Evolutionary conservation across 2,797 vertebrate species (phyloP), one percentile per base, ranked within the genome.

Genomic region (Aeoliscus strigatus): DNA sequence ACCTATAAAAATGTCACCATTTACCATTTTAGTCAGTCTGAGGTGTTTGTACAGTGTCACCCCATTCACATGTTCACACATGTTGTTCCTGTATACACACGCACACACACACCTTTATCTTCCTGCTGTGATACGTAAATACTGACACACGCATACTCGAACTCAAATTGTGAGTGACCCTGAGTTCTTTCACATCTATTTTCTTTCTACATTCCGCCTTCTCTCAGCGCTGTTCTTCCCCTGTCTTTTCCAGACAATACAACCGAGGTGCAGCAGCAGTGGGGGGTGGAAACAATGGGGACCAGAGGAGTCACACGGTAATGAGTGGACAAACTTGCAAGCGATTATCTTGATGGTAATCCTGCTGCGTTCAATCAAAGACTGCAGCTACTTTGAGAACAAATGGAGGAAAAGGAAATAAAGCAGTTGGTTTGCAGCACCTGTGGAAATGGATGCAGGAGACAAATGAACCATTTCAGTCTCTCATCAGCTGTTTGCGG

Each of bases 321-420:
- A 78, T 81, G 73, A 77, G 72, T 77, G 70, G 70, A 84, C 75
- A 78, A 76, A 84, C 68, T 71, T 65, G 60, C 66, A 52, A 78
- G 73, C 62, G 66, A 83, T 86, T 80, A 83, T 75, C 67, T 79
- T 62, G 21, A 60, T 65, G 75, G 74, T 80, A 83, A 83, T 82
- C 77, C 75, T 66, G 73, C 68, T 76, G 77, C 82, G 71, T 83
- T 78, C 54, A 74, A 81, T 81, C 80, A 77, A 71, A 81, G 46
- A 36, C 16, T 69, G 60, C 61, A 54, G 65, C 55, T 50, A 68
- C 63, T 63, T 78, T 71, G 27, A 47, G 56, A 77, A 71, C 52
- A 43, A 63, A 66, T 57, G 36, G 28, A 63, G 47, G 50, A 60
- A 60, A 51, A 68, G 60, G 61, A 76, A 74, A 75, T 58, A 33